phyloP scores from a whole-genome alignment of 2,797 vertebrate species.

The Orestias chungarensis region DNA sequence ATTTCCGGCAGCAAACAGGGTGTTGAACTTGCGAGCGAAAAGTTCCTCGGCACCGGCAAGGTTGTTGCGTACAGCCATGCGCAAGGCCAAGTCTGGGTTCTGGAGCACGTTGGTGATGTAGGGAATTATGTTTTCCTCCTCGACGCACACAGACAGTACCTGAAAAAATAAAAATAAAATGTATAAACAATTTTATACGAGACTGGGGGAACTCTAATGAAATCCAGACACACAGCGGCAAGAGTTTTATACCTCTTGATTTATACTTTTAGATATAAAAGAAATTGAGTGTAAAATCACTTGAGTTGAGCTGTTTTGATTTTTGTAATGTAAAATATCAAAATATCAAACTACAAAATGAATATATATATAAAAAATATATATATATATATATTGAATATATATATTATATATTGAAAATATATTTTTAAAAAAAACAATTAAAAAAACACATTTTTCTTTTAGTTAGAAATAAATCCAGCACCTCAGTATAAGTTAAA shows the following conservation, averaged over 20 bases:
- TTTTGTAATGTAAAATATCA: not conserved
- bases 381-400: not conserved
- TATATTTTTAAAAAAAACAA: not conserved
- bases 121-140: constrained; percentile 96
- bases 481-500: no score
- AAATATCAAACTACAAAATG: not conserved
- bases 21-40: constrained; percentile 98
- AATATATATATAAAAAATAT: not conserved
- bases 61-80: constrained; percentile 99
- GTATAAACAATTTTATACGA: not conserved
- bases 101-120: constrained; percentile 99
- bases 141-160: constrained; percentile 96
- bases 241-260: not conserved
- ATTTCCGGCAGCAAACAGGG: constrained; percentile 95
- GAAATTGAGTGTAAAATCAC: not conserved
- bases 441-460: not conserved
- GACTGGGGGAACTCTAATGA: not conserved
- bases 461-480: no score
- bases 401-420: not conserved
- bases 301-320: not conserved
- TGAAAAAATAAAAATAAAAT: constrained; percentile 63
- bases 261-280: not conserved
- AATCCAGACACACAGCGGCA: not conserved
- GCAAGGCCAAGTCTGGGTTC: constrained; percentile 95
- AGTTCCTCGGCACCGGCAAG: constrained; percentile 97